These are phyloP conservation scores for Cladorhizidae sp. DNA, from an alignment of 37 sponge, comb jelly and placozoan genomes.

Conservation along the genomic window DNA sequence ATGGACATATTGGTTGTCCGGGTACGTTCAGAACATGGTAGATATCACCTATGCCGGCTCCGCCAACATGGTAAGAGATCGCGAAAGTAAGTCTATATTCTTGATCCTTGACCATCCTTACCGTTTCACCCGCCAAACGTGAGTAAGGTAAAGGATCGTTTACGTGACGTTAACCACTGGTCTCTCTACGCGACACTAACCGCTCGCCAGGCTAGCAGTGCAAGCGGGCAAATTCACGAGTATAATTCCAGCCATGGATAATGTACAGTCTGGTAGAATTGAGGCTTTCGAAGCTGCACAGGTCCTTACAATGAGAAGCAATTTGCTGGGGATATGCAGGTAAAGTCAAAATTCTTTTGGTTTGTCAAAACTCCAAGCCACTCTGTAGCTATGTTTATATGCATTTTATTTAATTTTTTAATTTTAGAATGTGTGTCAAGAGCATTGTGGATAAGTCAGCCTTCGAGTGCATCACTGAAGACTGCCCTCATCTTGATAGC, in stretches of 20 bases:
- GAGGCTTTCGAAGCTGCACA: conserved; percentile 14
- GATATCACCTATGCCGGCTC: too few species aligned
- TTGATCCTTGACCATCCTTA: too few species aligned
- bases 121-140: too few species aligned
- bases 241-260: too few species aligned
- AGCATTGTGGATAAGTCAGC: conserved; percentile 80
- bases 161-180: too few species aligned
- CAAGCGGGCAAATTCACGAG: too few species aligned
- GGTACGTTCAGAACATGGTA: too few species aligned
- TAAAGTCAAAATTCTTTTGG: background rate
- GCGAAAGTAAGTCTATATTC: too few species aligned
- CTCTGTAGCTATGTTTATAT: background rate
- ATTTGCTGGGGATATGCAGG: conserved; percentile 61
- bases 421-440: conserved; percentile 80
- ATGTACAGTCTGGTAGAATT: background rate
- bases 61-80: too few species aligned
- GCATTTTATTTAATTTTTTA: background rate
- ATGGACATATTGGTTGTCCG: too few species aligned
- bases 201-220: background rate
- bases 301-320: conserved; percentile 31
- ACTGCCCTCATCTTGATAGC: conserved; percentile 66
- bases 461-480: conserved; percentile 74
- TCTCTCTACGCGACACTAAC: too few species aligned
- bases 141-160: background rate
- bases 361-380: too few species aligned